phyloP scores from a whole-genome alignment of 2,113 vertebrate species.

The Mesoclemmys tuberculata region DNA sequence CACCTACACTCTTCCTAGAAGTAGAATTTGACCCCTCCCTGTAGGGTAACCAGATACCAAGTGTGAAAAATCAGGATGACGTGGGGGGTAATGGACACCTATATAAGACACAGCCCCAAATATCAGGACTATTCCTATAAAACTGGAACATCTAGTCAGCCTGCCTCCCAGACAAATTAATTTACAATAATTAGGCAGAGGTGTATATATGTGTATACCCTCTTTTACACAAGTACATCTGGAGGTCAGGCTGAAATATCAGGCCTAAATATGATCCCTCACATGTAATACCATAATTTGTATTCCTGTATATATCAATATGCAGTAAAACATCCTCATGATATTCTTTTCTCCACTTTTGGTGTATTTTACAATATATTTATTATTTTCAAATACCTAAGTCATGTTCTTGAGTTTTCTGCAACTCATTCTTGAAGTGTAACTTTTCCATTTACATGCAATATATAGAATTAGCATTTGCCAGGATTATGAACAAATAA shows the following conservation, averaged over 20 bases:
- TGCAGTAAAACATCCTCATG: neutral
- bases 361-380: neutral
- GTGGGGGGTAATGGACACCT: no score
- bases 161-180: neutral
- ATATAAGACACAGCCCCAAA: no score
- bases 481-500: neutral
- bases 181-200: neutral
- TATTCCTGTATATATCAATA: neutral
- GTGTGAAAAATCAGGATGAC: no score
- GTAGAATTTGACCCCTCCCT: neutral
- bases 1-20: accelerated
- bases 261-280: neutral
- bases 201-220: accelerated
- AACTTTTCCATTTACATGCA: accelerated
- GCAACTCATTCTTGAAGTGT: neutral
- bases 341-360: accelerated
- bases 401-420: neutral
- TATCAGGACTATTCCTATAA: no score
- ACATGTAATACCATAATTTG: neutral
- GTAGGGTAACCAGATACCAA: no score
- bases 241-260: neutral
- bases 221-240: neutral
- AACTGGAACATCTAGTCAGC: no score
- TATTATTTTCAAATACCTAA: neutral
- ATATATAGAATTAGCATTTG: neutral